Percentiles rank a stretch among this genome's conserved stretches.
phyloP scores from a whole-genome alignment of 2,113 vertebrate genomes.

The Oncorhynchus nerka region DNA sequence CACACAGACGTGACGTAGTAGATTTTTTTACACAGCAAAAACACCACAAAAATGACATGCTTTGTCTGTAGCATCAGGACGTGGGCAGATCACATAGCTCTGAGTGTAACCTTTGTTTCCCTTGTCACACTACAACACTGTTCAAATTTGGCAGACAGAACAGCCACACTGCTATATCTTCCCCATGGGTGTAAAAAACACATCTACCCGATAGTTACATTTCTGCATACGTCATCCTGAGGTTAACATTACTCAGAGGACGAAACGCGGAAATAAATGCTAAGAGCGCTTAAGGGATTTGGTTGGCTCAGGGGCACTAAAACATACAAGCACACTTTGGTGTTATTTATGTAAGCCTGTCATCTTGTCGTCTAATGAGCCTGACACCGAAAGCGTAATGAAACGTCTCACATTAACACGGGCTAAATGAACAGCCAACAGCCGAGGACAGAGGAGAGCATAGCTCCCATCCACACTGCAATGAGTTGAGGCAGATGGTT shows the following conservation, averaged over 20 bases:
- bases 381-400: slow-evolving; percentile 60
- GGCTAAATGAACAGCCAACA: slow-evolving; percentile 66
- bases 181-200: not conserved
- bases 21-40: not conserved
- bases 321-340: slow-evolving; percentile 56
- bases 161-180: not conserved
- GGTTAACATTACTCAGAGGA: slow-evolving; percentile 23
- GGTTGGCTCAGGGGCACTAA: slow-evolving; percentile 45
- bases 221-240: slow-evolving; percentile 2
- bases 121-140: not conserved
- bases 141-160: slow-evolving; percentile 3
- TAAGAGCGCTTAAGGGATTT: slow-evolving; percentile 43
- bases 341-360: slow-evolving; percentile 68
- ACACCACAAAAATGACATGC: not conserved
- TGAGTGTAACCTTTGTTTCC: slow-evolving; percentile 3
- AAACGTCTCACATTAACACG: slow-evolving; percentile 71
- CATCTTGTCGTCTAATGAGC: slow-evolving; percentile 71
- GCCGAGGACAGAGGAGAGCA: slow-evolving; percentile 11
- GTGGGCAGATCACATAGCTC: not conserved
- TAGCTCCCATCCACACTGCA: slow-evolving; percentile 47
- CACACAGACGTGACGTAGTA: not conserved
- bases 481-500: slow-evolving; percentile 58
- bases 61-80: not conserved
- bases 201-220: not conserved
- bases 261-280: slow-evolving; percentile 28